Evolutionary conservation across 2,888 invertebrate species (phyloP).

Genomic region (Idaea dimidiata): DNA sequence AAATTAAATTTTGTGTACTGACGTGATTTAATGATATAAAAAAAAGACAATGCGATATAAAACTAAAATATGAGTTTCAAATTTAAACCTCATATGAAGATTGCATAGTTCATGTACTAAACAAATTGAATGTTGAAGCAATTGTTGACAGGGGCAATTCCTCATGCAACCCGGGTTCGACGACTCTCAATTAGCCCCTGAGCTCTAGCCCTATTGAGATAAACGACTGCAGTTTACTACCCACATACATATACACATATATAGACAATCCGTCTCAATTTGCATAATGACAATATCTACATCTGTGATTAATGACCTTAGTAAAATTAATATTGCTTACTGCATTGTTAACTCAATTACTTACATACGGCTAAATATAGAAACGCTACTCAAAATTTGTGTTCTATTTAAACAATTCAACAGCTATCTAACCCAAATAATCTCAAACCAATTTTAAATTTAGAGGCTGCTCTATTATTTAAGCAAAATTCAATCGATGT

Average conservation of each 20-base stretch:
- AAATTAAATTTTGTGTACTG: no score
- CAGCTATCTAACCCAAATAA: no score
- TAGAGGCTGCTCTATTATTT: no score
- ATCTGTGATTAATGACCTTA: constrained; percentile 53
- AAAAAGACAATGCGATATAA: no score
- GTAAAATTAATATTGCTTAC: constrained; percentile 29
- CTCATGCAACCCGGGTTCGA: constrained; percentile 52
- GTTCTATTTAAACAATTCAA: no score
- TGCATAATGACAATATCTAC: constrained; percentile 58
- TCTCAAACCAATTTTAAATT: no score
- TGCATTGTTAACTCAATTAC: no score
- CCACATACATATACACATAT: background rate
- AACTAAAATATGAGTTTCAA: no score
- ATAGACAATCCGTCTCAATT: constrained; percentile 48
- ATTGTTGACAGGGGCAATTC: constrained; percentile 45
- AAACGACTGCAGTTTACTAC: constrained; percentile 46
- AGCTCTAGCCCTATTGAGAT: constrained; percentile 65
- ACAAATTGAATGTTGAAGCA: constrained; percentile 26
- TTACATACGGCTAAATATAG: no score
- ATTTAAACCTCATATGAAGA: background rate
- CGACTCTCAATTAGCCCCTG: constrained; percentile 61
- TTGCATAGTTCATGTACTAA: constrained; percentile 8
- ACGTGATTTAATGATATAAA: no score
- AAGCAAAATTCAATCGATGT: no score
- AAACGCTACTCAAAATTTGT: no score